phyloP scores from a whole-genome alignment of 2,888 invertebrate species.

The Drosophila setosimentum region DNA sequence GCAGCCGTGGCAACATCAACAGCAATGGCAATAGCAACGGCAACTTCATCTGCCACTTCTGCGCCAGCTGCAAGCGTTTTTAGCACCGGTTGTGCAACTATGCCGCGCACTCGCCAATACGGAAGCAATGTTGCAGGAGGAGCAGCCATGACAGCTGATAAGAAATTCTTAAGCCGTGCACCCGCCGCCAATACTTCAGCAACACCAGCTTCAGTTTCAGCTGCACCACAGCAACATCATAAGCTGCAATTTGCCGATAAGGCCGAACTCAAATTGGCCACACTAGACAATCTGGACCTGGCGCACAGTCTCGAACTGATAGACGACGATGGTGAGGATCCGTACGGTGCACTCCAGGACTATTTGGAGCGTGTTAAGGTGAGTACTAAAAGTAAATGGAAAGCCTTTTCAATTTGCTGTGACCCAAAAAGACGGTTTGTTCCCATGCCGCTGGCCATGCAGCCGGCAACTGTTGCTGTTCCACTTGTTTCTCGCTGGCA shows the following conservation, averaged over 20 bases:
- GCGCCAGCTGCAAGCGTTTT: constrained; percentile 68
- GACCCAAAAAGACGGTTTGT: not conserved
- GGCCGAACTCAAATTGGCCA: constrained; percentile 72
- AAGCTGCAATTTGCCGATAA: constrained; percentile 79
- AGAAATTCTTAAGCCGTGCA: constrained; percentile 74
- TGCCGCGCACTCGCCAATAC: constrained; percentile 81
- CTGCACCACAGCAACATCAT: constrained; percentile 58
- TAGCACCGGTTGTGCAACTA: constrained; percentile 81
- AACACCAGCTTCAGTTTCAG: constrained; percentile 45
- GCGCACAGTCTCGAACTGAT: constrained; percentile 78
- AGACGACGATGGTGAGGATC: constrained; percentile 84
- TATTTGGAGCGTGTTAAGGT: constrained; percentile 85
- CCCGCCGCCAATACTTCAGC: constrained; percentile 51
- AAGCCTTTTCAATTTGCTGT: constrained; percentile 11
- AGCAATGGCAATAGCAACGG: constrained; percentile 20
- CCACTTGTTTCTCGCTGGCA: constrained; percentile 52
- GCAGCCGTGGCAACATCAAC: constrained; percentile 37
- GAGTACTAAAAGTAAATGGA: constrained; percentile 48
- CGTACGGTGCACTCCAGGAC: constrained; percentile 83
- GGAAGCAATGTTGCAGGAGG: constrained; percentile 61
- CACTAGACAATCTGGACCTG: constrained; percentile 82
- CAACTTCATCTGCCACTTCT: constrained; percentile 59
- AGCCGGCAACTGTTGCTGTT: not conserved
- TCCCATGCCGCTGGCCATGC: constrained; percentile 4
- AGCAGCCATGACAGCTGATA: constrained; percentile 79